phyloP scores from a whole-genome alignment of 2,888 invertebrate genomes.

The Drosophila kuntzei region DNA sequence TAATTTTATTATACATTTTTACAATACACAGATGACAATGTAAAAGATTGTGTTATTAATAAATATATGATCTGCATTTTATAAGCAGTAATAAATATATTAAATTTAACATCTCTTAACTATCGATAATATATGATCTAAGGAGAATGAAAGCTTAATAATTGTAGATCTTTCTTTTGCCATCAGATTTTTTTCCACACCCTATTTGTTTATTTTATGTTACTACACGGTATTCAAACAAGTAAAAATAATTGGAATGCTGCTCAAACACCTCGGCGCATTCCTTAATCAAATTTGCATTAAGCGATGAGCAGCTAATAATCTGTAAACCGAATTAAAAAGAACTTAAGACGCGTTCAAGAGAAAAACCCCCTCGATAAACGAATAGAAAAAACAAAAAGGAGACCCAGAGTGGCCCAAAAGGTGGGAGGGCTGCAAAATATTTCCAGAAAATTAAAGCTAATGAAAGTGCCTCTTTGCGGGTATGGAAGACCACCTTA shows the following conservation, averaged over 20 bases:
- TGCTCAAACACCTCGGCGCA: constrained; percentile 53
- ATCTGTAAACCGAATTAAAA: constrained; percentile 80
- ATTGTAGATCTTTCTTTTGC: not conserved
- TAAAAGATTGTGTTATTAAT: no score
- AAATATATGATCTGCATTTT: no score
- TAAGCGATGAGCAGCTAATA: constrained; percentile 81
- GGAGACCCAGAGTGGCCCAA: constrained; percentile 6
- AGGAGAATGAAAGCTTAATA: no score
- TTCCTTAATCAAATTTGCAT: constrained; percentile 75
- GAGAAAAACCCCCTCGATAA: constrained; percentile 40
- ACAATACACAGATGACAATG: no score
- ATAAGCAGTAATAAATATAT: no score
- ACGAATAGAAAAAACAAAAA: constrained; percentile 31
- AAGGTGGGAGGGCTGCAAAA: constrained; percentile 52
- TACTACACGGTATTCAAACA: not conserved
- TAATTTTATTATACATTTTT: no score
- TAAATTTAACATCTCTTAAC: no score
- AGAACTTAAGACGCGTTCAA: constrained; percentile 62
- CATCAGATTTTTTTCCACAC: not conserved
- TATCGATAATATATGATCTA: no score
- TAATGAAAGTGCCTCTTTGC: constrained; percentile 77
- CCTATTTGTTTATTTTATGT: not conserved
- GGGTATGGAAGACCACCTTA: constrained; percentile 50
- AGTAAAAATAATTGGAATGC: constrained; percentile 34
- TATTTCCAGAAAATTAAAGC: constrained; percentile 83